Percentiles rank a stretch among this genome's conserved stretches.
Conservation (phyloP, 35 echinoderm and acorn worm species). For the Lytechinus variegatus region DNA sequence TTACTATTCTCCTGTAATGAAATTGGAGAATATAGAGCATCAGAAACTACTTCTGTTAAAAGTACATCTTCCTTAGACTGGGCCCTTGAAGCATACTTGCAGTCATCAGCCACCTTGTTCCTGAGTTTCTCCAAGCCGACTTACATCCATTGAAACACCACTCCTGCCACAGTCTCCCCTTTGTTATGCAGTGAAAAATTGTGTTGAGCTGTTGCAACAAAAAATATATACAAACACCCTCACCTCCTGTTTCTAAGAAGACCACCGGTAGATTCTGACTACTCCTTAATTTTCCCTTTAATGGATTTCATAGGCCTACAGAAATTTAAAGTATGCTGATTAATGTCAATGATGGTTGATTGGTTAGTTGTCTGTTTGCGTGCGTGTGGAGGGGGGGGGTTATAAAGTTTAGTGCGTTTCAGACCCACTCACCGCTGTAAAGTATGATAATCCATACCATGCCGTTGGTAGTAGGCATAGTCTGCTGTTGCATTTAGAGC, state of each 20-base stretch:
- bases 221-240: conserved; percentile 46
- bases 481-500: neutral
- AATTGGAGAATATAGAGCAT: neutral
- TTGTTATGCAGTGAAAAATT: neutral
- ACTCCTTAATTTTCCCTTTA: conserved; percentile 17
- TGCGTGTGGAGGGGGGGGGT: too few species aligned
- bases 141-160: conserved; percentile 27
- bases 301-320: too few species aligned
- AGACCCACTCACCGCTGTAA: neutral
- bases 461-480: conserved; percentile 8
- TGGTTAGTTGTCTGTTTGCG: too few species aligned
- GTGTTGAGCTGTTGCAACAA: conserved; percentile 8
- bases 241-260: conserved; percentile 34
- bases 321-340: neutral
- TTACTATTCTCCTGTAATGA: neutral
- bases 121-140: neutral
- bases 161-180: neutral
- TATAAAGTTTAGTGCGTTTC: too few species aligned
- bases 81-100: neutral
- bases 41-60: neutral
- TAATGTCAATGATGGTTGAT: neutral
- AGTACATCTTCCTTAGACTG: neutral
- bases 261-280: conserved; percentile 35
- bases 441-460: neutral
- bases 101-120: conserved; percentile 24